Base-by-base conservation (phyloP, 2,888 invertebrate genomes). In the Erpobdella octoculata region DNA sequence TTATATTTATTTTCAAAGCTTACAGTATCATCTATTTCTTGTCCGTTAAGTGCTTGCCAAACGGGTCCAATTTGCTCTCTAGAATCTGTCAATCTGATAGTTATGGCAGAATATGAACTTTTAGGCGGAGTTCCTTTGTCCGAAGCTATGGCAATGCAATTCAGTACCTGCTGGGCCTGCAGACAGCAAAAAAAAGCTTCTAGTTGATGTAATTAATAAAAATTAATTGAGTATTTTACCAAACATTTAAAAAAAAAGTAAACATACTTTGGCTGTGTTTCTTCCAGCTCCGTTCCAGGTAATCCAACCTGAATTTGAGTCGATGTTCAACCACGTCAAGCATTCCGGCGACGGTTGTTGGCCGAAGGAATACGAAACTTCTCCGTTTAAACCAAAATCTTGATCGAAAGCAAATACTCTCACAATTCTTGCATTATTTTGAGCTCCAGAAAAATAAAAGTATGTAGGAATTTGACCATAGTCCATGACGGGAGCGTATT, bases 401-500 rank as follows among this genome's bases (percentile, higher is more conserved):
- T 53, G 58, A 41, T 76, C 76, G 2, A 67, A 61, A n/a, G 75
- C 76, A 69, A 71, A 74, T 31, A 76, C 73, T 33, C 71, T 38
- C 5, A 73, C 0, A 2, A 72, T 37, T 35, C 66, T 73, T 18
- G 31, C 58, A 25, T 65, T 61, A n/a, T 9, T 4, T 12, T 15
- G 31, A 18, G 18, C 21, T 0, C 25, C 18, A 28, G 53, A 18
- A 5, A 12, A 15, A 28, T 69, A 69, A 58, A 58, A 33, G 69
- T 35, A 58, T 12, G 53, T 46, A 12, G 4, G 28, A n/a, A 41
- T 35, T 48, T 58, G n/a, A 1, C 36, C n/a, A 18, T 71, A 71
- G 74, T 80, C 80, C 74, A 82, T 81, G 25, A 74, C 71, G 0
- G 82, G 82, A 5, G 74, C 65, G 21, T 81, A 79, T 74, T 81